phyloP scores from a whole-genome alignment of 2,797 vertebrate species.

The Sebastes cheni region DNA sequence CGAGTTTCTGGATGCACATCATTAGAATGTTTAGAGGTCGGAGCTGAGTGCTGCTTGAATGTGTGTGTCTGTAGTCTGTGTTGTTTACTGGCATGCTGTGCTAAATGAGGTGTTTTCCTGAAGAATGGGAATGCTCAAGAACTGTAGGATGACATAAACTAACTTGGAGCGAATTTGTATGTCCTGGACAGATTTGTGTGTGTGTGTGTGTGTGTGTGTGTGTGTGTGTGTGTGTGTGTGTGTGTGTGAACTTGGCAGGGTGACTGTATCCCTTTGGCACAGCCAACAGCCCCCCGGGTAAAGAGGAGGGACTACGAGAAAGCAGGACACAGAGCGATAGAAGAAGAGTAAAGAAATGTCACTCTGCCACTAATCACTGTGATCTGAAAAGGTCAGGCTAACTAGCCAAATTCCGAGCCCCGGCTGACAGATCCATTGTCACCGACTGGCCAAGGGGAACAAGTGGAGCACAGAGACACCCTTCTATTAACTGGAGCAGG shows the following conservation, averaged over 20 bases:
- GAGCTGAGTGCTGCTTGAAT: constrained; percentile 57
- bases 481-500: constrained; percentile 67
- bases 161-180: constrained; percentile 34
- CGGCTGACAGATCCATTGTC: constrained; percentile 69
- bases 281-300: constrained; percentile 13
- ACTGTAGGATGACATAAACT: constrained; percentile 34
- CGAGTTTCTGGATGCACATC: constrained; percentile 22
- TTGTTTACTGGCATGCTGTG: constrained; percentile 59
- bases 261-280: constrained; percentile 41
- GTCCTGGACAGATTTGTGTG: constrained; percentile 18
- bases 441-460: constrained; percentile 59
- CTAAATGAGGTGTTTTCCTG: constrained; percentile 52
- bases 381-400: constrained; percentile 75
- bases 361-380: constrained; percentile 69
- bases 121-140: constrained; percentile 43
- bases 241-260: constrained; percentile 5
- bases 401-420: constrained; percentile 64
- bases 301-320: constrained; percentile 41
- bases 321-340: constrained; percentile 37
- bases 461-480: constrained; percentile 63
- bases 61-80: constrained; percentile 22
- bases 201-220: not conserved
- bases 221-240: not conserved
- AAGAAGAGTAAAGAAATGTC: constrained; percentile 71
- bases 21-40: constrained; percentile 42